Percentiles rank a stretch among this genome's conserved stretches.
Evolutionary conservation across 2,113 vertebrate species (phyloP).

Genomic region (Motacilla tschutschensis): DNA sequence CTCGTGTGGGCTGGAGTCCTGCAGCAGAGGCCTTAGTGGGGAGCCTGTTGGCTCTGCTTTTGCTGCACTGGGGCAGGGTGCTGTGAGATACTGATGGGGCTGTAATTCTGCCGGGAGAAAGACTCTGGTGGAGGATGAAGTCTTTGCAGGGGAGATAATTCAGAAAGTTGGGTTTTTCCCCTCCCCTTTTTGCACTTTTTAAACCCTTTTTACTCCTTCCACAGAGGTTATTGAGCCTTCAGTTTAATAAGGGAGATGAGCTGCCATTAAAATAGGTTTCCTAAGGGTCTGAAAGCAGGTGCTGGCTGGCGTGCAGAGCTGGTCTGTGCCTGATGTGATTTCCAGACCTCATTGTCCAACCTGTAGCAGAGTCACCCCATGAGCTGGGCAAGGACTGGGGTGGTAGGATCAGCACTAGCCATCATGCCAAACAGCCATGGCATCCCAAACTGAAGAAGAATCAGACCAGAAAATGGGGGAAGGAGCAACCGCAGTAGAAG

Average conservation of each 20-base stretch:
- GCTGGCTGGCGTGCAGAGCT: background rate
- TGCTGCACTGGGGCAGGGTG: background rate
- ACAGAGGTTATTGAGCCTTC: background rate
- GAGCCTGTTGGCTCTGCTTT: background rate
- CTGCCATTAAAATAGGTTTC: background rate
- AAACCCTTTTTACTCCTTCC: background rate
- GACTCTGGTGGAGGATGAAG: background rate
- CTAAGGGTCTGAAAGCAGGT: background rate
- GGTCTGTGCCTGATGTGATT: background rate
- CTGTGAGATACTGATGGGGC: background rate
- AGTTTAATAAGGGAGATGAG: background rate
- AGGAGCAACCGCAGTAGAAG: background rate
- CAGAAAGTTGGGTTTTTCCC: background rate
- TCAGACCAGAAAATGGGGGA: background rate
- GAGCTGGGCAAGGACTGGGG: background rate
- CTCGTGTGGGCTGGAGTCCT: background rate
- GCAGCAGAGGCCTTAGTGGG: background rate
- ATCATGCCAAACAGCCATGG: background rate
- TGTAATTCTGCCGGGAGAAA: background rate
- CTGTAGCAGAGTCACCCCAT: background rate
- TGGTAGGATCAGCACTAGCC: background rate
- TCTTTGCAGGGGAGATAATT: background rate
- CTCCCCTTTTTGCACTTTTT: background rate
- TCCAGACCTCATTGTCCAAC: background rate
- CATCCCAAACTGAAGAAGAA: background rate